Evolutionary conservation across 2,797 vertebrate species (phyloP), one percentile per base, ranked within the genome.

Genomic region (Cacajao melanocephalus): DNA sequence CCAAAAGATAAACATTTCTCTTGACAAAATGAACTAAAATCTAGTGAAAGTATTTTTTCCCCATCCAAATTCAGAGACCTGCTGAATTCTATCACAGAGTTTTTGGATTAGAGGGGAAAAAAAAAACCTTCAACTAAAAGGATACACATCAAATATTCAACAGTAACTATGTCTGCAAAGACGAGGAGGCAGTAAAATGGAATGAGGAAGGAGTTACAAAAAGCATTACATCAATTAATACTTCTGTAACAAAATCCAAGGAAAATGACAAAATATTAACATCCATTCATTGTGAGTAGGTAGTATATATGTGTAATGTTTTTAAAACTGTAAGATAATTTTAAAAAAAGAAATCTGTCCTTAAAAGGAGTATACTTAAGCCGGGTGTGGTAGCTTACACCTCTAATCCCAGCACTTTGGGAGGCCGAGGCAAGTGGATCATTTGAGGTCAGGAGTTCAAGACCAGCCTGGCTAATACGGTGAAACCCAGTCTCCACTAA

Each of bases 11-110:
- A 98, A 97, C 64, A 98, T 75, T 48, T 95, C 88, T 46, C 64
- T 50, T 96, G 94, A 95, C 94, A 98, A 98, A 96, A 44, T 58
- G 88, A 97, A 96, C 92, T 89, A 97, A 98, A 98, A 57, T 55
- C 24, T 82, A 20, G 8, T 33, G 33, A 61, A 73, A 76, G 70
- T 7, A 52, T 50, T 19, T 88, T 80, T 58, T 79, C n/a, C 24
- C 33, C 50, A 46, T 30, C n/a, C 17, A 50, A 50, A 24, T 72
- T 50, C 78, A 58, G 17, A 41, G 50, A 88, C 5, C 64, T 33
- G 17, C 61, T 72, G 44, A 72, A 33, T 73, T 81, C 15, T 39
- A 75, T 70, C 61, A 46, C 30, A 28, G 4, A 70, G 2, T 80
- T 33, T 72, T 4, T 48, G 12, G 8, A 64, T 20, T 44, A 93